phyloP scores from a whole-genome alignment of 2,113 vertebrate species.

The Ictalurus punctatus region DNA sequence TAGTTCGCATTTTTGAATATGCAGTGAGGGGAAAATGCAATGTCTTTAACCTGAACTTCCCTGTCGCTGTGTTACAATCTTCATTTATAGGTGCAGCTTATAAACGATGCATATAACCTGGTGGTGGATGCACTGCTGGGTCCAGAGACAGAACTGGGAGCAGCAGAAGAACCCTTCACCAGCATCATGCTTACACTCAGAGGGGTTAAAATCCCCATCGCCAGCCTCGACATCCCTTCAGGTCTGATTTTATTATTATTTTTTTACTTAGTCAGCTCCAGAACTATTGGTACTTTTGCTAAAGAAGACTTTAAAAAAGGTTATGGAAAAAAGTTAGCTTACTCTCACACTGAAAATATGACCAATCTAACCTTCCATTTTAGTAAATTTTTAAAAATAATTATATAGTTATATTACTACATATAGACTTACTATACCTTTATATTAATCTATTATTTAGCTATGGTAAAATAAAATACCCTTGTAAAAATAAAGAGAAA shows the following conservation, averaged over 20 bases:
- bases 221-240: constrained; percentile 83
- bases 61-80: neutral
- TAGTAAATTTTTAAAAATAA: neutral
- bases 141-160: constrained; percentile 52
- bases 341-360: neutral
- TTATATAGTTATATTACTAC: too few relatives aligned
- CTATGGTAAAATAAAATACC: too few relatives aligned
- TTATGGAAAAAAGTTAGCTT: too few relatives aligned
- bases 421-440: too few relatives aligned
- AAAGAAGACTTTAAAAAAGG: neutral
- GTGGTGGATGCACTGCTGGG: constrained; percentile 79
- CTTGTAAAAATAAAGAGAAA: too few relatives aligned
- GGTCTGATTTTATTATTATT: constrained; percentile 56
- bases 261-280: neutral
- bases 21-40: neutral
- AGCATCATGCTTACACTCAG: constrained; percentile 71
- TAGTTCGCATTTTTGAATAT: neutral
- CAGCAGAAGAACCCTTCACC: constrained; percentile 67
- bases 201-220: constrained; percentile 74
- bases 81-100: constrained; percentile 74
- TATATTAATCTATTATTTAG: too few relatives aligned
- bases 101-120: constrained; percentile 78
- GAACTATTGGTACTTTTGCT: neutral
- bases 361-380: neutral
- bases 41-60: neutral